Percentiles rank a stretch among this genome's conserved stretches.
Evolutionary conservation across 2,888 invertebrate genomes (phyloP).

Genomic region (Heliconius charithonia): DNA sequence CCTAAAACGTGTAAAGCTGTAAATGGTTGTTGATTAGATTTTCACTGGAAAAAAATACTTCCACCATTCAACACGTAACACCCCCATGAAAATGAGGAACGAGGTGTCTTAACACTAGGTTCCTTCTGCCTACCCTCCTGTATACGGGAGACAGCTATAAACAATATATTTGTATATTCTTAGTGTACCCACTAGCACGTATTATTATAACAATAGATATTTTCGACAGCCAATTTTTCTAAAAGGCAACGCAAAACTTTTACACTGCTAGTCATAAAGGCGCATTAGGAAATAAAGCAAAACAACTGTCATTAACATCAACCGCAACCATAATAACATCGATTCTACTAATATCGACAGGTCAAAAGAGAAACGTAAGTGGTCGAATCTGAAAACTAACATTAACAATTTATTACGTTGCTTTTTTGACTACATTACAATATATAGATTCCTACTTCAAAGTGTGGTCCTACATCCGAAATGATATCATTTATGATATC

Average conservation of each 20-base stretch:
- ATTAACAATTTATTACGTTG: neutral
- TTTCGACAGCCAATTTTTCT: conserved; percentile 72
- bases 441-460: neutral
- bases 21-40: too few species aligned
- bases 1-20: too few species aligned
- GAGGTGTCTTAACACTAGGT: too few species aligned
- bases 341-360: conserved; percentile 49
- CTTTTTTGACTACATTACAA: neutral
- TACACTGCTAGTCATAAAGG: conserved; percentile 65
- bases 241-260: conserved; percentile 70
- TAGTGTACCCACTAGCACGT: neutral
- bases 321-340: conserved; percentile 59
- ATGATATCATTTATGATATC: too few species aligned
- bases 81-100: too few species aligned
- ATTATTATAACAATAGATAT: conserved; percentile 43
- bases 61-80: too few species aligned
- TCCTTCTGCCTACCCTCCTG: too few species aligned
- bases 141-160: too few species aligned
- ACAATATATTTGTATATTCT: too few species aligned
- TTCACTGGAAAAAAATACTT: too few species aligned
- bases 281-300: conserved; percentile 73
- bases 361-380: conserved; percentile 3
- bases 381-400: neutral
- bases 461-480: too few species aligned
- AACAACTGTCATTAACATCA: conserved; percentile 79